Base-by-base conservation (phyloP, 2,113 vertebrate genomes). In the Cromileptes altivelis region DNA sequence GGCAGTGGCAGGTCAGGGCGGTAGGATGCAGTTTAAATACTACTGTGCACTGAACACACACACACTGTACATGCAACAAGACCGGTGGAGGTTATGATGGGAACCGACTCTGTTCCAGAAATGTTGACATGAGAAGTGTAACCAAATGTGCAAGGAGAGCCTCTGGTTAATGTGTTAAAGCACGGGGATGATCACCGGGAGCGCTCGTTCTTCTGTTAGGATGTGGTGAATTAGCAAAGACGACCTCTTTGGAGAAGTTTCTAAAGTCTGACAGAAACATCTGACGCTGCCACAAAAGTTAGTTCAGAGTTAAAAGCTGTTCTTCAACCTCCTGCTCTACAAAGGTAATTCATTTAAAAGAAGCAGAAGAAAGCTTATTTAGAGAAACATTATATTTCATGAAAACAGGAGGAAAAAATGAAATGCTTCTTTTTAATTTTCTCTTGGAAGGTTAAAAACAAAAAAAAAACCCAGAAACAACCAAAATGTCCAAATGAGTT, bases 401-500 rank as follows among this genome's bases (percentile, higher is more conserved):
- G 50, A 10, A 23, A 27, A 23, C n/a, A 70, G 2, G 3, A 25
- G 18, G 42, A 0, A 37, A 33, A 30, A n/a, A 42, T 45, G 42
- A 49, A 49, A 50, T 4, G 4, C 42, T n/a, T 57, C 21, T 45
- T 17, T n/a, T 17, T 72, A 7, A 27, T 45, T 18, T 9, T 61
- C 40, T 49, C 14, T 19, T 6, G 21, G 25, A 21, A 6, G 33
- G 49, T n/a, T 1, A 8, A 70, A 85, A 50, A 56, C 3, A 45
- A 50, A 17, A 70, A 17, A 70, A 82, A 74, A 0, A 0, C 27
- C 27, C 45, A 75, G 70, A 89, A 91, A 45, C 80, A 82, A 74
- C 52, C 63, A 87, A 88, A 64, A 65, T 1, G 62, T 87, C 81
- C 62, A 78, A 87, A 78, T 89, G 84, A 91, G 89, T 79, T 90